Base-by-base conservation (phyloP, 2,113 vertebrate genomes). In the Amblyornis subalaris region DNA sequence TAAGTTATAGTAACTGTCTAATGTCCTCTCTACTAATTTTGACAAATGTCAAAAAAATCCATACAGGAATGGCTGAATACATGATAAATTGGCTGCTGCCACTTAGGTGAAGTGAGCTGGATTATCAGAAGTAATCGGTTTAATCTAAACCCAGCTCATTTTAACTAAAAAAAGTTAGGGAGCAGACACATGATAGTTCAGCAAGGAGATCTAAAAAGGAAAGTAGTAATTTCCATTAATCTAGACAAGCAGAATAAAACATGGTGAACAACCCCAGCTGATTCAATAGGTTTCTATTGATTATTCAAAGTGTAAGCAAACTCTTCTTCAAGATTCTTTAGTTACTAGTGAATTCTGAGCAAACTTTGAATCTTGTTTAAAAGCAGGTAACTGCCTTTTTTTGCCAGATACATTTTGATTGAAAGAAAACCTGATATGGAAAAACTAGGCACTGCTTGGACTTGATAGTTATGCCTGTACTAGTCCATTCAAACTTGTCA, bases 101-200 rank as follows among this genome's bases (percentile, higher is more conserved):
- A 42, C 17, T 65, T 71, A 54, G 28, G 44, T 7, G 2, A 83
- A 74, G 42, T 57, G 35, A 91, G 44, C 24, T 86, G 80, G 80
- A 58, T 87, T 95, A 74, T 95, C 55, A 50, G 55, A 90, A 84
- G 17, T 95, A 87, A 95, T 94, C 0, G 1, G 47, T 93, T 95
- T 84, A 81, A 85, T 71, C 92, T 92, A 87, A 94, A 87, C 61
- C 69, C 70, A 81, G 84, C 65, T 95, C 44, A 53, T 53, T 95
- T 95, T 89, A 84, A 77, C 55, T 90, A 73, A 66, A 74, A 85
- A 84, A 64, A 62, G 42, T 71, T 95, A 92, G 44, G 25, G 73
- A 91, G 69, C 73, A 95, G 55, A 84, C 76, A 44, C 13, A 4
- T 67, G 66, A 55, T 50, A 54, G 61, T 51, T 91, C 65, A 89